Conservation (phyloP, 30 jellyfish, hydroid and myxozoan genomes). For the Aurelia sp. region DNA sequence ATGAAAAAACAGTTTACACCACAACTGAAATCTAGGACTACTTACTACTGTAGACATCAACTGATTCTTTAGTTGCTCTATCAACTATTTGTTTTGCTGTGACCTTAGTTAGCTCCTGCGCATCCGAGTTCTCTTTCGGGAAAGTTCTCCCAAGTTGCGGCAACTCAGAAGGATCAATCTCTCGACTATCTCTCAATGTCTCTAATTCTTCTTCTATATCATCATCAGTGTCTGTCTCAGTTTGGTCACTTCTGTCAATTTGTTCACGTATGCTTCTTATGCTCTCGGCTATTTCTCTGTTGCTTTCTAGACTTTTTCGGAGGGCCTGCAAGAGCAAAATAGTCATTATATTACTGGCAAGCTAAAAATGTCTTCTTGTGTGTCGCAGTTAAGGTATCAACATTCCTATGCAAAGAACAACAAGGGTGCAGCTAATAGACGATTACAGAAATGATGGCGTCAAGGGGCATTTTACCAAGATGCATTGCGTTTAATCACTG, state of each 20-base stretch:
- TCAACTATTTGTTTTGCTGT: not conserved
- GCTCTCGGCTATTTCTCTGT: constrained; percentile 79
- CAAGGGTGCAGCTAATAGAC: no score
- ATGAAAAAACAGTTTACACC: not conserved
- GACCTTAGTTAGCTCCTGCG: not conserved
- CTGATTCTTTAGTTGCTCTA: not conserved
- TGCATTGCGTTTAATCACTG: no score
- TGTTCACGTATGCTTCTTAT: constrained; percentile 56
- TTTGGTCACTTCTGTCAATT: constrained; percentile 9
- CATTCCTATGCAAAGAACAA: no score
- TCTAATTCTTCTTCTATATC: constrained; percentile 72
- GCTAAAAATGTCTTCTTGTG: no score
- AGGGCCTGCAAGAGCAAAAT: constrained; percentile 58
- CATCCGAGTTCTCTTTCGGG: constrained; percentile 17
- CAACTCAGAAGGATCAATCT: constrained; percentile 52
- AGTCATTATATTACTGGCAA: not conserved
- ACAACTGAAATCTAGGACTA: not conserved
- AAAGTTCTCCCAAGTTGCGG: constrained; percentile 59
- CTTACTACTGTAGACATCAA: constrained; percentile 11
- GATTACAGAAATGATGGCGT: no score
- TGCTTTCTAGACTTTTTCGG: constrained; percentile 86
- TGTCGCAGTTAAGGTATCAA: no score
- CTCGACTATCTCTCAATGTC: constrained; percentile 30
- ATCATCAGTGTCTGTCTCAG: constrained; percentile 50
- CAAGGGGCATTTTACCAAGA: no score